A percentile compares a stretch with the other conserved stretches of the same genome.
These are phyloP conservation scores for Galerucella calmariensis DNA, from an alignment of 2,888 invertebrate species.

Conservation along the genomic window DNA sequence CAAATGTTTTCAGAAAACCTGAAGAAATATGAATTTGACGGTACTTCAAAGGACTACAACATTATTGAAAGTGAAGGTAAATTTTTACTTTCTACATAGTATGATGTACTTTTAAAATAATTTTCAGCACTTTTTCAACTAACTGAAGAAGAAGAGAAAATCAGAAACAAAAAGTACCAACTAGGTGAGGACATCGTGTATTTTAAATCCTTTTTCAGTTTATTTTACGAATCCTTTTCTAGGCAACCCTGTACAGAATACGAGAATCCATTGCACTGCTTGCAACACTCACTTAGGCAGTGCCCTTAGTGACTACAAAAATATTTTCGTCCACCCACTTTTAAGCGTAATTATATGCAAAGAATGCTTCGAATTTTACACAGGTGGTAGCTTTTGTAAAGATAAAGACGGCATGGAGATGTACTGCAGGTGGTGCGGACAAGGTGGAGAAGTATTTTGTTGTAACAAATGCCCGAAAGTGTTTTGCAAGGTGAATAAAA, in stretches of 20 bases:
- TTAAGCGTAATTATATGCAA: slow-evolving; percentile 78
- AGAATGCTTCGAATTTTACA: slow-evolving; percentile 80
- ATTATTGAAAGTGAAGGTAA: slow-evolving; percentile 55
- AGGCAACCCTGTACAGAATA: slow-evolving; percentile 66
- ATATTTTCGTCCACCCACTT: slow-evolving; percentile 79
- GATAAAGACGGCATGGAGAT: slow-evolving; percentile 85
- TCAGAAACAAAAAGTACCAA: slow-evolving; percentile 30
- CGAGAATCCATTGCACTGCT: slow-evolving; percentile 78
- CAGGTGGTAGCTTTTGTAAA: slow-evolving; percentile 83
- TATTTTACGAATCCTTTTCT: slow-evolving; percentile 16
- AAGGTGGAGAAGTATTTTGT: slow-evolving; percentile 77
- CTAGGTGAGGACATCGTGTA: background rate
- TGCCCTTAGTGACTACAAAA: slow-evolving; percentile 71
- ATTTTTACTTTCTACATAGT: background rate
- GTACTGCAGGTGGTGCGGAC: slow-evolving; percentile 86
- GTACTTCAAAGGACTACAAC: slow-evolving; percentile 50
- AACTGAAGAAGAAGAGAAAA: slow-evolving; percentile 49
- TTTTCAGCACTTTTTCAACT: slow-evolving; percentile 52
- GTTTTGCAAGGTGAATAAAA: slow-evolving; percentile 72
- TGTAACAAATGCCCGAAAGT: slow-evolving; percentile 80
- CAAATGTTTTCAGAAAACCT: slow-evolving; percentile 4
- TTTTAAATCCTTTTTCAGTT: background rate
- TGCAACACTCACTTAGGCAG: slow-evolving; percentile 82
- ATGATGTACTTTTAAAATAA: background rate
- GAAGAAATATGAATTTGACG: background rate